These are phyloP conservation scores for Apis mellifera DNA, from an alignment of 1,140 invertebrate genomes.

Conservation along the genomic window Amel_HAv3.1 CM009944.2:9425001-9425500, in stretches of 20 bases:
- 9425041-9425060: neutral
- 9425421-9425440: neutral
- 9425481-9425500: neutral
- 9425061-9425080: too few relatives aligned
- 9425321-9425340: neutral
- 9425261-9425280: slow-evolving; percentile 25
- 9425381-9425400: neutral
- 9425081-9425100: too few relatives aligned
- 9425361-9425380: neutral
- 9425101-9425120: neutral
- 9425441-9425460: too few relatives aligned
- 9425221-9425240: slow-evolving; percentile 47
- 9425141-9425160: neutral
- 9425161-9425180: neutral
- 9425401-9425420: neutral
- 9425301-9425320: slow-evolving; percentile 1
- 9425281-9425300: slow-evolving; percentile 32
- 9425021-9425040: neutral
- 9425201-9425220: neutral
- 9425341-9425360: neutral
- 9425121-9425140: neutral
- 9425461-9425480: too few relatives aligned
- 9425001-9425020: neutral
- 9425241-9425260: slow-evolving; percentile 22
- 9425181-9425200: slow-evolving; percentile 7